A percentile compares a stretch with the other conserved stretches of the same genome.
phyloP scores from a whole-genome alignment of 92 coral and sea anemone genomes.

The Phenganax subtilis region DNA sequence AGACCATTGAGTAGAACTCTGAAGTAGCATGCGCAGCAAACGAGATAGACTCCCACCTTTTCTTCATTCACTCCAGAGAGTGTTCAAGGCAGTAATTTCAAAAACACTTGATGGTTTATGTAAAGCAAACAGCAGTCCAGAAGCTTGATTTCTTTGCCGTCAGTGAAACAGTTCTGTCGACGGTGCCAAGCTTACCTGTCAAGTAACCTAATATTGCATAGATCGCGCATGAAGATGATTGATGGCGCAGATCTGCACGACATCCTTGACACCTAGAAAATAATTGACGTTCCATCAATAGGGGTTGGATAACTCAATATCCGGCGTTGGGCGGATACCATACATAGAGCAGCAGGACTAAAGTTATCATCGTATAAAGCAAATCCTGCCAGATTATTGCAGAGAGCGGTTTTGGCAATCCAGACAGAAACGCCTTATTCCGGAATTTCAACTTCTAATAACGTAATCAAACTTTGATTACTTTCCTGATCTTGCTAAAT shows the following conservation, averaged over 20 bases:
- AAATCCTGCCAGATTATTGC: constrained; percentile 14
- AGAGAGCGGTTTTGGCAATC: constrained; percentile 13
- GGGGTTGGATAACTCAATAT: constrained; percentile 43
- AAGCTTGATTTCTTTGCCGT: constrained; percentile 16
- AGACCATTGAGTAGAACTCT: background rate
- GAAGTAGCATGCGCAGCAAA: background rate
- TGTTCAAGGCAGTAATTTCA: background rate
- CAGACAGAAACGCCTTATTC: constrained; percentile 22
- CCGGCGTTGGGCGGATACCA: constrained; percentile 35
- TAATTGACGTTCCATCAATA: constrained; percentile 33
- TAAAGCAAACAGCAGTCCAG: constrained; percentile 29
- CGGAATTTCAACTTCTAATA: background rate
- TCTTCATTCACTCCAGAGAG: constrained; percentile 13
- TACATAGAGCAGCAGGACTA: constrained; percentile 38
- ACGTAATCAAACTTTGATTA: background rate
- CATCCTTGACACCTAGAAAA: constrained; percentile 37
- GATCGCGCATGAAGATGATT: constrained; percentile 27
- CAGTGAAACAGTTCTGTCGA: constrained; percentile 32
- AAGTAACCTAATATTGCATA: constrained; percentile 41
- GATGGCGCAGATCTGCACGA: constrained; percentile 29
- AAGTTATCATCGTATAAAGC: constrained; percentile 16
- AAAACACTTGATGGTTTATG: constrained; percentile 17
- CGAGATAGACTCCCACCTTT: constrained; percentile 8
- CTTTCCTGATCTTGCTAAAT: background rate
- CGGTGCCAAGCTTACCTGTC: constrained; percentile 39